Evolutionary conservation across 2,888 invertebrate species (phyloP), one percentile per base, ranked within the genome.

Genomic region (Tipula vernalis): DNA sequence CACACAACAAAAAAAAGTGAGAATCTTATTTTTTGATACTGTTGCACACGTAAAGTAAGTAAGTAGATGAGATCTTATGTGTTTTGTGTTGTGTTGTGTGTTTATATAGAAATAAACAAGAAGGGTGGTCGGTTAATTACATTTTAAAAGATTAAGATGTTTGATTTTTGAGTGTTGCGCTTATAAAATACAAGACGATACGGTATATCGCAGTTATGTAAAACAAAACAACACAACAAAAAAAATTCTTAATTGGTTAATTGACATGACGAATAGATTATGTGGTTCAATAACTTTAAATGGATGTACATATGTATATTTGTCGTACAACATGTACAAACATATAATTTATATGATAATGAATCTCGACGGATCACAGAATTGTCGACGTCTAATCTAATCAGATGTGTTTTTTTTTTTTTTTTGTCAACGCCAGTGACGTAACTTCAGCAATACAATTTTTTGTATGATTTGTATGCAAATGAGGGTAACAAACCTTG

Each of bases 81-180:
- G n/a, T n/a, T n/a, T n/a, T n/a, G n/a, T n/a, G 28, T 1, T 28
- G 57, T 57, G 28, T 5, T 57, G 18, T 18, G 28, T 71, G 15
- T 71, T 8, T 71, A 28, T 71, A 71, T 71, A 10, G 71, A 71
- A 71, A 71, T 71, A 71, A 71, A 71, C 71, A 71, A 71, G 71
- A 71, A 71, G 71, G 71, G 71, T 71, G 71, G 71, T 71, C 71
- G 71, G 71, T 71, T 71, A 71, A 71, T 71, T 71, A 71, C 71
- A 71, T 71, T 71, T 71, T 71, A 71, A 71, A 71, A 71, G 71
- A 71, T 71, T 71, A 71, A 71, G 71, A 71, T 71, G 71, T 71
- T 71, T 71, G 71, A 71, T 18, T 71, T 71, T 71, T 71, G 71
- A 71, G 71, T 71, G 71, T 71, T 71, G 28, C 28, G 71, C 28